A percentile compares a stretch with the other conserved stretches of the same genome.
These are phyloP conservation scores for Bubo scandiacus DNA, from an alignment of 2,113 vertebrate genomes.

Conservation along the genomic window DNA sequence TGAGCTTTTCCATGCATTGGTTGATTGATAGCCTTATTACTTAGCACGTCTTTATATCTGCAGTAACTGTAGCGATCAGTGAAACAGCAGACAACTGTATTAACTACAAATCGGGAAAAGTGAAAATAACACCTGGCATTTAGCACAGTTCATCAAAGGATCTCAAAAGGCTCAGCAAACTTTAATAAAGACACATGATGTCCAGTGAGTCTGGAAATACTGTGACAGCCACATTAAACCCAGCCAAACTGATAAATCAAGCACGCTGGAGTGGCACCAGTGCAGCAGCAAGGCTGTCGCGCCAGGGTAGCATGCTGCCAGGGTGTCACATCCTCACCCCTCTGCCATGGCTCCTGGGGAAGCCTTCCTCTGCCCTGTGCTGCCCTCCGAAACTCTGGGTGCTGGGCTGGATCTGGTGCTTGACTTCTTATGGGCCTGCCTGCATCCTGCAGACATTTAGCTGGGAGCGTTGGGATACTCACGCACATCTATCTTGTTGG, in stretches of 20 bases:
- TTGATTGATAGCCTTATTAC: not conserved
- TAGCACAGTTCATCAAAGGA: not conserved
- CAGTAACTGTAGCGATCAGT: not conserved
- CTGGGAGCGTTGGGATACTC: accelerated
- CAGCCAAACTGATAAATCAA: not conserved
- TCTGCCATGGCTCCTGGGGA: not conserved
- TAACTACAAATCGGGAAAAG: not conserved
- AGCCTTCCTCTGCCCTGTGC: not conserved
- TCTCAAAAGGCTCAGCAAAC: conserved; percentile 16
- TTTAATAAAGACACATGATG: not conserved
- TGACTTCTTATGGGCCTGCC: accelerated
- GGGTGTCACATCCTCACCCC: accelerated
- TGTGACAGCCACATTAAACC: not conserved
- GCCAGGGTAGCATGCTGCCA: accelerated
- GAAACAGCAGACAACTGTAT: conserved; percentile 1
- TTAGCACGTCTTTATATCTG: not conserved
- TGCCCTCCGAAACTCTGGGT: not conserved
- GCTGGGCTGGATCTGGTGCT: accelerated
- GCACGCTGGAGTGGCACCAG: accelerated
- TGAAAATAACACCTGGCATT: conserved; percentile 21
- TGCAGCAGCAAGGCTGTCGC: not conserved
- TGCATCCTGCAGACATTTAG: accelerated
- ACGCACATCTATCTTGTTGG: accelerated
- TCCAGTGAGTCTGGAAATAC: not conserved
- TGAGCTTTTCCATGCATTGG: not conserved